Percentiles rank a stretch among this genome's conserved stretches.
These are phyloP conservation scores for Oeneis ivallda DNA, from an alignment of 2,888 invertebrate genomes.

Conservation along the genomic window DNA sequence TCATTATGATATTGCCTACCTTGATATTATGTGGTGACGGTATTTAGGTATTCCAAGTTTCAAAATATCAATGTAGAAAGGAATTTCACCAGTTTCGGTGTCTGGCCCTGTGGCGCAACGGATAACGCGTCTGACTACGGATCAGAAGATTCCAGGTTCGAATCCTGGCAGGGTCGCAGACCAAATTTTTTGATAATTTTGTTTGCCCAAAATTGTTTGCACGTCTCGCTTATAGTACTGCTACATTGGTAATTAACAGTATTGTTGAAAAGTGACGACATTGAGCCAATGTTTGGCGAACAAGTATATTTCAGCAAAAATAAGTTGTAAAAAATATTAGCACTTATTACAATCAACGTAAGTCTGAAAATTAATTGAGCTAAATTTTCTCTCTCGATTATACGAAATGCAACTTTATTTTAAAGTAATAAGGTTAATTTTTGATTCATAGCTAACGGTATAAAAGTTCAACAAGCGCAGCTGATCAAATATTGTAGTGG, in stretches of 20 bases:
- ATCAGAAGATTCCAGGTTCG: slow-evolving; percentile 86
- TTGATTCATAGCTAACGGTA: slow-evolving; percentile 36
- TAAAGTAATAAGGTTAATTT: slow-evolving; percentile 37
- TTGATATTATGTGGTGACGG: no score
- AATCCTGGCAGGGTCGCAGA: slow-evolving; percentile 83
- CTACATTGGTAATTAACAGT: slow-evolving; percentile 59
- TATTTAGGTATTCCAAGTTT: no score
- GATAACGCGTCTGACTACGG: slow-evolving; percentile 88
- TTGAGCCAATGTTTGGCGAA: slow-evolving; percentile 66
- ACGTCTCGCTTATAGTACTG: slow-evolving; percentile 53
- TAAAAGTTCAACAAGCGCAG: slow-evolving; percentile 65
- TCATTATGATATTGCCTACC: no score
- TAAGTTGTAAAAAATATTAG: slow-evolving; percentile 43
- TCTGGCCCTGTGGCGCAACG: slow-evolving; percentile 84
- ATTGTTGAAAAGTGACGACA: slow-evolving; percentile 62
- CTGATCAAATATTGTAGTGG: slow-evolving; percentile 80
- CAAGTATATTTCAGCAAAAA: slow-evolving; percentile 53
- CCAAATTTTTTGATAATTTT: slow-evolving; percentile 32
- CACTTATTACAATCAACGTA: slow-evolving; percentile 48
- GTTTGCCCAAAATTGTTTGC: slow-evolving; percentile 41
- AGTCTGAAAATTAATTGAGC: slow-evolving; percentile 50
- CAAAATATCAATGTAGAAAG: no score
- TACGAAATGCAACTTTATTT: slow-evolving; percentile 41
- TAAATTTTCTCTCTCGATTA: slow-evolving; percentile 21
- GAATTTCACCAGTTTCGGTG: background rate